Evolutionary conservation across 2,797 vertebrate species (phyloP), one percentile per base, ranked within the genome.

Genomic region (Acrossocheilus fasciatus): DNA sequence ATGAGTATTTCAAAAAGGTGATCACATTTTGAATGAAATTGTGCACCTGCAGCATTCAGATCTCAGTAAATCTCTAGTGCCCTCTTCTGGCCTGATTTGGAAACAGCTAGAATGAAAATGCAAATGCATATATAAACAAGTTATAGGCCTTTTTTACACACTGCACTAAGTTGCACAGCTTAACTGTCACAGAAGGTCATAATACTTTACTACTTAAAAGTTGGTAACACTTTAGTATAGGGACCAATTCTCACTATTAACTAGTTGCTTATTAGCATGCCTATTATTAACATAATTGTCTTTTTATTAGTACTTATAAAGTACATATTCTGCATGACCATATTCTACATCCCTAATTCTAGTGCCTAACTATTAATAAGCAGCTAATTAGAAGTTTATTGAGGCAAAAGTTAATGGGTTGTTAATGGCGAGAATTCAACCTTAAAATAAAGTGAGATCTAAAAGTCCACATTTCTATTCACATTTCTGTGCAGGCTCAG

Each of bases 401-500:
- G 8, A 23, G 20, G 7, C 54, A 23, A 20, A 54, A 7, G 18
- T 57, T n/a, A 59, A 59, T 59, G 54, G 3, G 9, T 59, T 59
- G 20, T 45, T 15, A 52, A 52, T 52, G 50, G 50, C 15, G 5
- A 52, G 15, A 52, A 52, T 52, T 52, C 17, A 0, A 50, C 18
- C 18, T 54, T 57, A 20, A 23, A 57, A 57, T 20, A 20, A 23
- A 20, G 2, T 3, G 7, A 3, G 18, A 20, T 20, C 26, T 30
- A 10, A 57, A 36, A 57, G 52, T 11, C 17, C 17, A 11, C 9
- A 9, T 30, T 74, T 62, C 11, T 62, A 2, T 57, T 34, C 1
- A n/a, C 8, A 14, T 45, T 11, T 12, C 0, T 68, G 64, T 89
- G 6, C 92, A 99, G 98, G 98, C 43, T 98, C 98, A 0, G 96